These are phyloP conservation scores for Myrmecobius fasciatus DNA, from an alignment of 2,113 vertebrate species.

Conservation along the genomic window DNA sequence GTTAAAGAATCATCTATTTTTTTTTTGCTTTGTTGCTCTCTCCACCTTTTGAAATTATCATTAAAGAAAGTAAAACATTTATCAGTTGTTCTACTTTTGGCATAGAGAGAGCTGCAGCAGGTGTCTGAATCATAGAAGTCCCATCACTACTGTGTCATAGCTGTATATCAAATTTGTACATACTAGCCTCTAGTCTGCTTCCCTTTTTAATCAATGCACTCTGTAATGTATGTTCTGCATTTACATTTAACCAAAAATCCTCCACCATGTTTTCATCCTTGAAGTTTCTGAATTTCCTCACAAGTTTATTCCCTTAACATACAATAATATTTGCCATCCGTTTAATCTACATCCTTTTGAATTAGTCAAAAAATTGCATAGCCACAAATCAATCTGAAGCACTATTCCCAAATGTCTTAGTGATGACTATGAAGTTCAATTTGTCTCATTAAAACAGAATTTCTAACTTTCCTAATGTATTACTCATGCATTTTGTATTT, in stretches of 20 bases:
- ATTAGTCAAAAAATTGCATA: background rate
- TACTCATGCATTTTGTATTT: background rate
- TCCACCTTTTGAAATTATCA: background rate
- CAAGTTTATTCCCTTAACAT: background rate
- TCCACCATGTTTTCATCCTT: background rate
- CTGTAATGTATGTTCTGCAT: background rate
- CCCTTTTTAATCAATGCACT: background rate
- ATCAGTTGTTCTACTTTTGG: background rate
- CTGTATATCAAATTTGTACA: background rate
- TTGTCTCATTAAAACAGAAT: background rate
- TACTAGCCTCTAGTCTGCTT: background rate
- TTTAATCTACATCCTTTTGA: background rate
- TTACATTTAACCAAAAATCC: background rate
- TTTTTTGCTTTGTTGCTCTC: background rate
- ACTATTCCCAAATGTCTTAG: background rate
- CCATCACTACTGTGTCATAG: background rate
- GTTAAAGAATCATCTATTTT: background rate
- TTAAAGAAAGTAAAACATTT: background rate
- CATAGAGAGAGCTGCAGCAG: background rate
- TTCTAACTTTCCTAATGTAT: background rate
- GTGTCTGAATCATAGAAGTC: background rate
- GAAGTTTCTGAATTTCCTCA: background rate
- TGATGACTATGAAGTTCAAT: background rate
- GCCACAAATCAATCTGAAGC: background rate
- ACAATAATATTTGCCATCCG: background rate